Evolutionary conservation across 2,888 invertebrate species (phyloP).

Genomic region (Sepioteuthis lessoniana): DNA sequence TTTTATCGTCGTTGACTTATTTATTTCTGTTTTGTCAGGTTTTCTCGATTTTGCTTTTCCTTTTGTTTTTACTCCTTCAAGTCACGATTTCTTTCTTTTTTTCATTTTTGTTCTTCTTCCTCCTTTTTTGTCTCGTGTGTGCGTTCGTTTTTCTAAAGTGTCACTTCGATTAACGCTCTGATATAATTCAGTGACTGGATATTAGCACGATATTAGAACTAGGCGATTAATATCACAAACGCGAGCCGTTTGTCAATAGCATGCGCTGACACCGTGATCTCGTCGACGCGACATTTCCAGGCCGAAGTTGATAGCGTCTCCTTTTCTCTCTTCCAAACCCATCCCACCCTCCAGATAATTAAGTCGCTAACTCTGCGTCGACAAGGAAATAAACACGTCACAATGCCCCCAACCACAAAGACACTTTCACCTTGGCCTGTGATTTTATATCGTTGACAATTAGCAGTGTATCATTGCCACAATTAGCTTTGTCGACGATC

Average conservation of each 20-base stretch:
- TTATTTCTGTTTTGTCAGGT: not conserved
- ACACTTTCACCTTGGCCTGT: not conserved
- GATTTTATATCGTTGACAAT: constrained; percentile 13
- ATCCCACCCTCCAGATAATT: not conserved
- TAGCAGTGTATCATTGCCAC: constrained; percentile 21
- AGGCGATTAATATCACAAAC: constrained; percentile 9
- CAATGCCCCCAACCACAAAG: not conserved
- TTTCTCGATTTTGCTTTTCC: not conserved
- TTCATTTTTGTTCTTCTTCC: too few relatives aligned
- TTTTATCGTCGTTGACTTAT: not conserved
- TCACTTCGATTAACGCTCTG: constrained; percentile 10
- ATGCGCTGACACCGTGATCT: not conserved
- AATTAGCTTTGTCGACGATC: not conserved
- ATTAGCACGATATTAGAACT: constrained; percentile 16
- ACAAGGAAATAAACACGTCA: constrained; percentile 33
- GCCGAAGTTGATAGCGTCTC: not conserved
- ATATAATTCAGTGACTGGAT: not conserved
- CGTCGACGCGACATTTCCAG: not conserved
- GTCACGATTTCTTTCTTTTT: not conserved
- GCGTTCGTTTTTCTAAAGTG: not conserved
- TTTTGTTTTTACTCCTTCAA: not conserved
- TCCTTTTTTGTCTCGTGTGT: too few relatives aligned
- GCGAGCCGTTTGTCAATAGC: constrained; percentile 23
- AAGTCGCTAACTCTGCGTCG: not conserved
- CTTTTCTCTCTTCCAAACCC: not conserved